phyloP scores from a whole-genome alignment of 2,797 vertebrate species.

The Champsocephalus esox region DNA sequence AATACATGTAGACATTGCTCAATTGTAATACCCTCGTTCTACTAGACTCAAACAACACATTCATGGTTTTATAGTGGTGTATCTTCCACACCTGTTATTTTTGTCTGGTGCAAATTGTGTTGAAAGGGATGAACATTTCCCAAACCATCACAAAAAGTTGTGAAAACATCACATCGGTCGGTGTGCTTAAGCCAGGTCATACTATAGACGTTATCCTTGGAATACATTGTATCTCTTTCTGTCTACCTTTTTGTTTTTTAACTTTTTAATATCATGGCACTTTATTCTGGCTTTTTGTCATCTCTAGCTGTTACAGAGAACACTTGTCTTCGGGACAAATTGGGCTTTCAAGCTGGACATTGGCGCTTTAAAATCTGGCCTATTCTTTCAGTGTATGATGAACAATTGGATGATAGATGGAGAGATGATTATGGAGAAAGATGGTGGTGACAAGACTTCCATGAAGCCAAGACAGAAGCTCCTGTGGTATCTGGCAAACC shows the following conservation, averaged over 20 bases:
- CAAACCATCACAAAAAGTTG: too few species aligned
- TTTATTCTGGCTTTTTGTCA: not conserved
- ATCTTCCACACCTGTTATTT: too few species aligned
- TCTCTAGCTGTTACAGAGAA: not conserved
- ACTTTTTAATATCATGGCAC: not conserved
- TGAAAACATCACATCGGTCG: too few species aligned
- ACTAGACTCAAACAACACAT: too few species aligned
- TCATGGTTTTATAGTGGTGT: too few species aligned
- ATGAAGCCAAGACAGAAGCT: slow-evolving; percentile 39
- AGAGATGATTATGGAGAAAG: slow-evolving; percentile 19
- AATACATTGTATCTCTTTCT: not conserved
- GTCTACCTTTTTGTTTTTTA: not conserved
- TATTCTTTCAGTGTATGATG: not conserved
- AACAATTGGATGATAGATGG: not conserved
- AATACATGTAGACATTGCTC: too few species aligned
- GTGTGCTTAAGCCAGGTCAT: not conserved
- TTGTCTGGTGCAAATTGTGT: too few species aligned
- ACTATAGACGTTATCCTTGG: not conserved
- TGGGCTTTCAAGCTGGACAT: not conserved
- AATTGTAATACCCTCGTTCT: too few species aligned
- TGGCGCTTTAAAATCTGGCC: slow-evolving; percentile 28
- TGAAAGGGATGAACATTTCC: too few species aligned
- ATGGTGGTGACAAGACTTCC: slow-evolving; percentile 7
- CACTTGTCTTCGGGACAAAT: not conserved
- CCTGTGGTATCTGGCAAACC: slow-evolving; percentile 26